phyloP scores from a whole-genome alignment of 2,797 vertebrate genomes.

The Falco berigora region DNA sequence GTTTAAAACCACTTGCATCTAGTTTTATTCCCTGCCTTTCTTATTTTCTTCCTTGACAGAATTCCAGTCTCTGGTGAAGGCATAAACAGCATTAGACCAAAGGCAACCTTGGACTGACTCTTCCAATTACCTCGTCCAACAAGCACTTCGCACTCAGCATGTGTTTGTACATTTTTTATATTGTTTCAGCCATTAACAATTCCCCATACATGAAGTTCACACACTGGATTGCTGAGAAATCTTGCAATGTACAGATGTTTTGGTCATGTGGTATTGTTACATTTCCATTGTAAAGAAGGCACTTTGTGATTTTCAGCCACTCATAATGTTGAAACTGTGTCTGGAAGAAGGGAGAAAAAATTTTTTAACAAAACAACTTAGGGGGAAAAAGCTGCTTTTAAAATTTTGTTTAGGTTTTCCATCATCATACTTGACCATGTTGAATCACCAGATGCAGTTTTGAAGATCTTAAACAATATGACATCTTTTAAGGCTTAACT shows the following conservation, averaged over 20 bases:
- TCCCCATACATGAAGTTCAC: conserved; percentile 4
- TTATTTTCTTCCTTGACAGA: conserved; percentile 55
- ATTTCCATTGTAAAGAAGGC: conserved; percentile 36
- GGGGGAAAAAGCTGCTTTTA: neutral
- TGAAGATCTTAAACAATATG: neutral
- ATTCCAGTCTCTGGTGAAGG: conserved; percentile 63
- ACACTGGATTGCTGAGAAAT: neutral
- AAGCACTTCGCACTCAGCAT: conserved; percentile 46
- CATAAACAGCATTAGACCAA: conserved; percentile 49
- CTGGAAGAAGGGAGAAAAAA: neutral
- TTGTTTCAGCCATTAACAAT: conserved; percentile 22
- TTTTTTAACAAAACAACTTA: neutral
- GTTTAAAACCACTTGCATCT: neutral
- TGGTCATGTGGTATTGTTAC: neutral
- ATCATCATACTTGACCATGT: neutral
- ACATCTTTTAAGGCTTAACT: neutral
- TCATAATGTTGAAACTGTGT: conserved; percentile 17
- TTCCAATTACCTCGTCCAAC: conserved; percentile 53
- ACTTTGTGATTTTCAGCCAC: conserved; percentile 17
- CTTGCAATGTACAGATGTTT: conserved; percentile 2
- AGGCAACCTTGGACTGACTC: conserved; percentile 29
- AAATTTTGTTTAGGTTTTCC: neutral
- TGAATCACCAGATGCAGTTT: neutral
- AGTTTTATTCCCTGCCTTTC: neutral
- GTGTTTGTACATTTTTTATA: conserved; percentile 68